phyloP scores from a whole-genome alignment of 2,113 vertebrate species.

The Rhegmatorhina hoffmannsi region DNA sequence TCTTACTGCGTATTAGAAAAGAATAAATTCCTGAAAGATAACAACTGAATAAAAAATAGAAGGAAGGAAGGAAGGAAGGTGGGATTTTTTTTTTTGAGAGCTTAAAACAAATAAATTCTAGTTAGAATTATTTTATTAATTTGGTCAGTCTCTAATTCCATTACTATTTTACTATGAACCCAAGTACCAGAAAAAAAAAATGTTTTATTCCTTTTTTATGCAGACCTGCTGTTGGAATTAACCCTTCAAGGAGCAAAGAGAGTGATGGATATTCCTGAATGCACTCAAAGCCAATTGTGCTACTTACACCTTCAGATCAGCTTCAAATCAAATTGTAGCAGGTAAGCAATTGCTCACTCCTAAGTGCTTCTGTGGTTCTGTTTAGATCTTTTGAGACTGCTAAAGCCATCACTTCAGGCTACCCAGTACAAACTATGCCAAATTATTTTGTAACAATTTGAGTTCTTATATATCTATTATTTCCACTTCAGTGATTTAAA shows the following conservation, averaged over 20 bases:
- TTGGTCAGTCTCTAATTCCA: not conserved
- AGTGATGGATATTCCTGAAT: not conserved
- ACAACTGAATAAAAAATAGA: too few relatives aligned
- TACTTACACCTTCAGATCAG: not conserved
- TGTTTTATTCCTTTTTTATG: not conserved
- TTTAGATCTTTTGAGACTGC: not conserved
- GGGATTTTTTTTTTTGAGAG: not conserved
- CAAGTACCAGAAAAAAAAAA: not conserved
- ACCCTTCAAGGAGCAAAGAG: not conserved
- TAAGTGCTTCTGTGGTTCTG: not conserved
- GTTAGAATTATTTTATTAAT: not conserved
- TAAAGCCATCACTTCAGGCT: constrained; percentile 1
- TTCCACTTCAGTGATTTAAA: constrained; percentile 39
- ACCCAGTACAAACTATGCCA: not conserved
- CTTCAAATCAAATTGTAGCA: constrained; percentile 7
- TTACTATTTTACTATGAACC: not conserved
- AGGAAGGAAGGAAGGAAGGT: too few relatives aligned
- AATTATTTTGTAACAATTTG: constrained; percentile 38
- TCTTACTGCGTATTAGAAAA: not conserved
- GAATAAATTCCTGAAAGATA: not conserved
- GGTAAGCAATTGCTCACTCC: not conserved
- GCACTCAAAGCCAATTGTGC: not conserved
- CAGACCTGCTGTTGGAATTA: not conserved
- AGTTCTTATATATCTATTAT: constrained; percentile 11
- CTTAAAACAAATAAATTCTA: not conserved